Percentiles rank a stretch among this genome's conserved stretches.
These are phyloP conservation scores for Pogonus chalceus DNA, from an alignment of 1,140 invertebrate genomes.

Conservation along the genomic window DNA sequence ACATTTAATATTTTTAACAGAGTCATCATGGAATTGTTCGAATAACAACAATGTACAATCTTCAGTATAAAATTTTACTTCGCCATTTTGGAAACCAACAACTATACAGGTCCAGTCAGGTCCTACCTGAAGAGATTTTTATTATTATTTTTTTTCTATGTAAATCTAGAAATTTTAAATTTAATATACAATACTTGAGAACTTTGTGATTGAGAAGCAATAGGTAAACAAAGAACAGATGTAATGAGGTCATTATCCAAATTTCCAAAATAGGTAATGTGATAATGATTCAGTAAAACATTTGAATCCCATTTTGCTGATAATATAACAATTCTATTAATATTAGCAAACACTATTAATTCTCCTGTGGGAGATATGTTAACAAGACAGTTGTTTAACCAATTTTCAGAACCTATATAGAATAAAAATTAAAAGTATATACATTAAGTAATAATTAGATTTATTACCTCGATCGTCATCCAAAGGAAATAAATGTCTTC, in stretches of 20 bases:
- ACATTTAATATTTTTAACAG: constrained; percentile 70
- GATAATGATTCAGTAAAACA: constrained; percentile 37
- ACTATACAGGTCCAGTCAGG: constrained; percentile 90
- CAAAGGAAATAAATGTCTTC: constrained; percentile 43
- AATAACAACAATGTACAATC: constrained; percentile 68
- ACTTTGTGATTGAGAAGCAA: constrained; percentile 30
- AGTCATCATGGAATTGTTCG: constrained; percentile 76
- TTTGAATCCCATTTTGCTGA: constrained; percentile 50
- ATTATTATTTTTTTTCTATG: constrained; percentile 28
- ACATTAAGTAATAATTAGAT: constrained; percentile 13
- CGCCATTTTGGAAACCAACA: constrained; percentile 76
- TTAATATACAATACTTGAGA: constrained; percentile 26
- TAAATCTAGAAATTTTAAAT: too few species aligned
- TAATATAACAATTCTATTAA: constrained; percentile 53
- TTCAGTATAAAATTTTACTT: constrained; percentile 83
- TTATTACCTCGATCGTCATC: constrained; percentile 36
- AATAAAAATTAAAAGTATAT: constrained; percentile 12
- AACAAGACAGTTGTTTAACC: constrained; percentile 60
- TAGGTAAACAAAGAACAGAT: constrained; percentile 41
- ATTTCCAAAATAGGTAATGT: constrained; percentile 43
- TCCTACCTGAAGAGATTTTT: constrained; percentile 45
- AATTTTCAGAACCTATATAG: constrained; percentile 45
- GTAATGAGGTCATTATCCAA: constrained; percentile 40
- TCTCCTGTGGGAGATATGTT: constrained; percentile 67
- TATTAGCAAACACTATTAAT: constrained; percentile 55